These are phyloP conservation scores for Polyodon spathula DNA, from an alignment of 2,113 vertebrate species.

Conservation along the genomic window DNA sequence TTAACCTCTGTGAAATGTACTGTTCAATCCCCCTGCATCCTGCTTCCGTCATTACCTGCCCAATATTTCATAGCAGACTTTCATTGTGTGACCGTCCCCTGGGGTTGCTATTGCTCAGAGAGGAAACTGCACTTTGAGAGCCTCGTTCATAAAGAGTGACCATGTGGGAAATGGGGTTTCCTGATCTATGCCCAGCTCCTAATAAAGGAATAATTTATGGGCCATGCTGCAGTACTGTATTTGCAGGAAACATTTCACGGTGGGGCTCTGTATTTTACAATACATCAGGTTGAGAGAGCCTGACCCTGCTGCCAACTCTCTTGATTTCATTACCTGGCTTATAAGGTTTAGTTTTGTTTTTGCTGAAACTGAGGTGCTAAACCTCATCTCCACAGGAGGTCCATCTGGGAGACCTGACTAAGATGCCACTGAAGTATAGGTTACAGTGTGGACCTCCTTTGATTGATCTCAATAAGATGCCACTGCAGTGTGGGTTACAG, in stretches of 20 bases:
- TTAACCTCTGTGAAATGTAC: constrained; percentile 2
- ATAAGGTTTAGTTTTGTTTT: constrained; percentile 5
- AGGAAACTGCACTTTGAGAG: constrained; percentile 33
- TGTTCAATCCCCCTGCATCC: background rate
- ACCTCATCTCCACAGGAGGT: background rate
- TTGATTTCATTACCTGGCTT: constrained; percentile 11
- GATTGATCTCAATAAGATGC: too few species aligned
- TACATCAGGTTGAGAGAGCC: background rate
- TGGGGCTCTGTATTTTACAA: background rate
- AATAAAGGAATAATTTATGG: constrained; percentile 47
- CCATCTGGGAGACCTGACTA: too few species aligned
- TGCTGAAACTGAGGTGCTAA: background rate
- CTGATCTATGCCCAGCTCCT: constrained; percentile 30
- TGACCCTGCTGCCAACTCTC: background rate
- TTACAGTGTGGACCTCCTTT: too few species aligned
- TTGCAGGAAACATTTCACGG: background rate
- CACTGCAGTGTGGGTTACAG: too few species aligned
- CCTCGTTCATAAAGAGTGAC: constrained; percentile 42
- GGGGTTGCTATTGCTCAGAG: constrained; percentile 6
- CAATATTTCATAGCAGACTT: background rate
- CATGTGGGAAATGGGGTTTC: constrained; percentile 36
- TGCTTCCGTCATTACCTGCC: background rate
- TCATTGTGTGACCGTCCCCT: background rate
- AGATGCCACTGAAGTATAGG: too few species aligned
- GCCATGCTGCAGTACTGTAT: constrained; percentile 13